A percentile compares a stretch with the other conserved stretches of the same genome.
These are phyloP conservation scores for Dicyrtoma fusca DNA, from an alignment of 2,888 invertebrate species.

Conservation along the genomic window DNA sequence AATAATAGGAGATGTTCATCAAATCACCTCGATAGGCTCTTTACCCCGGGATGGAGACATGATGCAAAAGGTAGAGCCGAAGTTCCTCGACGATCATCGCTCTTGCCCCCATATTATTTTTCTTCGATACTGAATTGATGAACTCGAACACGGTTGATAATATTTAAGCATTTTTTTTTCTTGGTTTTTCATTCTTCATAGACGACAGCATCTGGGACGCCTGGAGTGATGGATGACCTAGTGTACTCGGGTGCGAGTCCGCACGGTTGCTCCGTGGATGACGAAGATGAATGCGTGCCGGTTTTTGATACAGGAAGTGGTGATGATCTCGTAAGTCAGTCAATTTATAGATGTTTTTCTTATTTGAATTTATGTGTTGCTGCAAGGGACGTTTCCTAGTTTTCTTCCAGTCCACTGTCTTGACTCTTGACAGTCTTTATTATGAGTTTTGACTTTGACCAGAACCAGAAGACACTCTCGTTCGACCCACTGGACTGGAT, in stretches of 20 bases:
- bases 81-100: no score
- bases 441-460: no score
- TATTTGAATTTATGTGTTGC: no score
- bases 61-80: conserved; percentile 48
- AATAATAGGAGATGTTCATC: conserved; percentile 79
- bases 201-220: conserved; percentile 44
- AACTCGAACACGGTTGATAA: not conserved
- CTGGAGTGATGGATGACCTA: conserved; percentile 75
- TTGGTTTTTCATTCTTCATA: conserved; percentile 1
- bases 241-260: conserved; percentile 79
- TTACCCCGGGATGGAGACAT: conserved; percentile 41
- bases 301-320: conserved; percentile 81
- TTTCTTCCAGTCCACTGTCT: no score
- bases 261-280: conserved; percentile 73
- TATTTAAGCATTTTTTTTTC: conserved; percentile 13
- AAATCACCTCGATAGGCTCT: conserved; percentile 57
- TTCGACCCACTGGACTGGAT: no score
- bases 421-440: no score
- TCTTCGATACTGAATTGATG: not conserved
- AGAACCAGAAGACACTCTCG: no score
- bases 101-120: not conserved
- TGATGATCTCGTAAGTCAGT: conserved; percentile 70
- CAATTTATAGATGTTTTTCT: no score
- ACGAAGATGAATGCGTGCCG: conserved; percentile 87
- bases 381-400: no score